phyloP scores from a whole-genome alignment of 2,888 invertebrate species.

The Drosophila austrosaltans region DNA sequence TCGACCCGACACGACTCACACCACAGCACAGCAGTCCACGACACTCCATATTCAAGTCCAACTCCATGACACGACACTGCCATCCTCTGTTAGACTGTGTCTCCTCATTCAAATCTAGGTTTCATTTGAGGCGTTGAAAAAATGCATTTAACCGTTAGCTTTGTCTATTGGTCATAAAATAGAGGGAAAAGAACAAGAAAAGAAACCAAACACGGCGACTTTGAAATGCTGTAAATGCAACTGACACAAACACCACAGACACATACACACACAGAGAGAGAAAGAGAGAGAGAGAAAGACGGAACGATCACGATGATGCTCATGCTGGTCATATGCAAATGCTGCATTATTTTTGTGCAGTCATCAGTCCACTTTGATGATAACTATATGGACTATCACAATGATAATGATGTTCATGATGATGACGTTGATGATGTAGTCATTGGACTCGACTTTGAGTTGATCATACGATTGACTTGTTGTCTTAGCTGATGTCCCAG shows the following conservation, averaged over 20 bases:
- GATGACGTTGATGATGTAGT: slow-evolving; percentile 10
- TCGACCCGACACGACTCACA: slow-evolving; percentile 1
- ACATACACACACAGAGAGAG: slow-evolving; percentile 26
- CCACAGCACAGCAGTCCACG: neutral
- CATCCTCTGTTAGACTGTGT: slow-evolving; percentile 10
- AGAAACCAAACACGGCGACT: slow-evolving; percentile 42
- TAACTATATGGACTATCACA: slow-evolving; percentile 28
- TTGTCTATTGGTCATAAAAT: slow-evolving; percentile 53
- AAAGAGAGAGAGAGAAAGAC: slow-evolving; percentile 3
- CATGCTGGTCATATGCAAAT: slow-evolving; percentile 54
- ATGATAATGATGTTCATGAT: slow-evolving; percentile 31
- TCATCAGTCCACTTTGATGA: slow-evolving; percentile 50
- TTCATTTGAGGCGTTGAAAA: slow-evolving; percentile 64
- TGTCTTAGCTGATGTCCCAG: neutral
- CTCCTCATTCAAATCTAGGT: slow-evolving; percentile 42
- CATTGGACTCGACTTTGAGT: neutral
- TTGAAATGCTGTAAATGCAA: slow-evolving; percentile 70
- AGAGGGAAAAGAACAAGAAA: slow-evolving; percentile 22
- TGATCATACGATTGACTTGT: neutral
- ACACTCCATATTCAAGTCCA: slow-evolving; percentile 28
- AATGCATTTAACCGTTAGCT: slow-evolving; percentile 63
- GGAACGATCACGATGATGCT: slow-evolving; percentile 19
- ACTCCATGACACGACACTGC: slow-evolving; percentile 8
- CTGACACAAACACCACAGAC: slow-evolving; percentile 67
- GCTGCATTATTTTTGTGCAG: slow-evolving; percentile 47